phyloP scores from a whole-genome alignment of 2,797 vertebrate species.

The Salarias fasciatus region DNA sequence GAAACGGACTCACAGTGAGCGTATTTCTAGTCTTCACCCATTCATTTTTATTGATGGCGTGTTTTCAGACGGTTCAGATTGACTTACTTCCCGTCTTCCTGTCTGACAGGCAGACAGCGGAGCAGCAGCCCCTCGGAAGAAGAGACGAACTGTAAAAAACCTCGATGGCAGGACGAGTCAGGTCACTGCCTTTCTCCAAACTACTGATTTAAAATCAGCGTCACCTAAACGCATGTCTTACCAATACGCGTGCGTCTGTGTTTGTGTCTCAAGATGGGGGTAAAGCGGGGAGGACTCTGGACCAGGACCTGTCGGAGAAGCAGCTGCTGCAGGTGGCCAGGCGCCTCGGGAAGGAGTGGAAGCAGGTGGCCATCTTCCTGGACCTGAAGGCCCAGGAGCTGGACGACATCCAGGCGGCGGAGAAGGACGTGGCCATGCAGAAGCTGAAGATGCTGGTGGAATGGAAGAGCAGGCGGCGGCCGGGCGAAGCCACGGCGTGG shows the following conservation, averaged over 20 bases:
- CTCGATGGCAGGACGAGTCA: slow-evolving; percentile 65
- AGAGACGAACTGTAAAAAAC: slow-evolving; percentile 76
- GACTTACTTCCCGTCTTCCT: background rate
- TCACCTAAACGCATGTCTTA: background rate
- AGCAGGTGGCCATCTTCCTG: slow-evolving; percentile 83
- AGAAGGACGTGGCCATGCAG: slow-evolving; percentile 79
- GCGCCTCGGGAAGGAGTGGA: slow-evolving; percentile 85
- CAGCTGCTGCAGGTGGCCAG: slow-evolving; percentile 84
- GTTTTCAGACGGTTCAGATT: slow-evolving; percentile 3
- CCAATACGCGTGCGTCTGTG: too few relatives aligned
- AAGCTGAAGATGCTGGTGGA: slow-evolving; percentile 82
- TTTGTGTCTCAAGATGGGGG: slow-evolving; percentile 68
- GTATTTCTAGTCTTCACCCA: background rate
- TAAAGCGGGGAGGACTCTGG: slow-evolving; percentile 10
- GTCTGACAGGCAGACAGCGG: slow-evolving; percentile 64
- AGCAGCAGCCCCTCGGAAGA: slow-evolving; percentile 77
- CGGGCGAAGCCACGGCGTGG: slow-evolving; percentile 66
- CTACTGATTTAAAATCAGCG: background rate
- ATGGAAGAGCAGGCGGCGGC: slow-evolving; percentile 78
- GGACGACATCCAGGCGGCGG: slow-evolving; percentile 76
- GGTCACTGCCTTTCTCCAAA: slow-evolving; percentile 65
- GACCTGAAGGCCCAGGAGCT: slow-evolving; percentile 78
- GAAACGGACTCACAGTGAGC: slow-evolving; percentile 75
- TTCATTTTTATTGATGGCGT: background rate
- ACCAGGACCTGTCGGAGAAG: slow-evolving; percentile 76